Conservation (phyloP, 2,888 invertebrate species). For the Orthosia incerta region DNA sequence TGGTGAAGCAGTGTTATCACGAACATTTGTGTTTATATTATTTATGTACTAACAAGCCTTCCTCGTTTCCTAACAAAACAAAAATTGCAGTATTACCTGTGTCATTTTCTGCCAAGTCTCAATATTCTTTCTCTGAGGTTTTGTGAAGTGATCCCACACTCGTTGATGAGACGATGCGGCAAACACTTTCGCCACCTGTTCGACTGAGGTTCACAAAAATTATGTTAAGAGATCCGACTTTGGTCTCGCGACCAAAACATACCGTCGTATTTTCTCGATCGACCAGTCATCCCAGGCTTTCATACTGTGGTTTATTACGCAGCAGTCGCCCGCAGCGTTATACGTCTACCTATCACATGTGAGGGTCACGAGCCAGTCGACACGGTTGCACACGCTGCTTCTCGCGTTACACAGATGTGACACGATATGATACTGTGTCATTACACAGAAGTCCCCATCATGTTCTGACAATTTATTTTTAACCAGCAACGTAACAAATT, state of each 20-base stretch:
- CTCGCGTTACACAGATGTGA: conserved; percentile 50
- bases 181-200: conserved; percentile 99
- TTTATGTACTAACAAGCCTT: conserved; percentile 6
- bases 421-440: conserved; percentile 33
- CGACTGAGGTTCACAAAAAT: conserved; percentile 94
- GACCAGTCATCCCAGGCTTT: conserved; percentile 77
- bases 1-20: conserved; percentile 36
- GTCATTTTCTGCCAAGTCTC: conserved; percentile 99
- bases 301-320: conserved; percentile 63
- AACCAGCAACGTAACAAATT: conserved; percentile 9
- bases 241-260: conserved; percentile 80
- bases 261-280: conserved; percentile 83
- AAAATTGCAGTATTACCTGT: conserved; percentile 91
- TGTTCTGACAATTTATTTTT: conserved; percentile 68
- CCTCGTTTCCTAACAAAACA: conserved; percentile 51
- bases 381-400: conserved; percentile 64
- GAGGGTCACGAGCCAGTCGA: conserved; percentile 63
- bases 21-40: conserved; percentile 23
- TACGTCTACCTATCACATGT: conserved; percentile 73
- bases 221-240: conserved; percentile 82
- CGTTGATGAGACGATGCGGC: conserved; percentile 98
- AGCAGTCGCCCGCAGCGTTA: conserved; percentile 59
- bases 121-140: conserved; percentile 99
- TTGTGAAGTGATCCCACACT: conserved; percentile 99
- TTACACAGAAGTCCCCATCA: conserved; percentile 62